Evolutionary conservation across 2,113 vertebrate species (phyloP).

Genomic region (Erythrolamprus reginae): DNA sequence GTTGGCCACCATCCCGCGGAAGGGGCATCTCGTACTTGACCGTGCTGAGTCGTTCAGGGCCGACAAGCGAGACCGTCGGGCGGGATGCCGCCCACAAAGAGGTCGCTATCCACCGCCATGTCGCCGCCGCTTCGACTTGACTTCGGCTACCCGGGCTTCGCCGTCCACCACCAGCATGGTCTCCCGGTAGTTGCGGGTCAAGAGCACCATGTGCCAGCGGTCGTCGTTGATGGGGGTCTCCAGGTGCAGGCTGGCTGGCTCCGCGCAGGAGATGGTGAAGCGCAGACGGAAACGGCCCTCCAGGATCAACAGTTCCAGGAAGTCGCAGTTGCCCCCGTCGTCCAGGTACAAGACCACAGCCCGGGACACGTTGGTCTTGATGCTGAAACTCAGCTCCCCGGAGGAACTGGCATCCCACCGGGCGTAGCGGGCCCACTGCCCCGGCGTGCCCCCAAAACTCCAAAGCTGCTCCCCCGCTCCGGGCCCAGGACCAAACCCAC

Average conservation of each 20-base stretch:
- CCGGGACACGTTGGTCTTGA: slow-evolving; percentile 84
- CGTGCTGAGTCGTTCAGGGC: slow-evolving; percentile 90
- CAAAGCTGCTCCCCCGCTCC: slow-evolving; percentile 64
- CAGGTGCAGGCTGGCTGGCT: slow-evolving; percentile 80
- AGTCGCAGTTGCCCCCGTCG: slow-evolving; percentile 92
- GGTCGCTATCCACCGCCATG: slow-evolving; percentile 88
- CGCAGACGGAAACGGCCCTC: slow-evolving; percentile 83
- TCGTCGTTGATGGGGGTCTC: slow-evolving; percentile 79
- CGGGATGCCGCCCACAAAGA: slow-evolving; percentile 88
- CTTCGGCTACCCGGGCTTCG: slow-evolving; percentile 79
- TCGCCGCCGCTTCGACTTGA: slow-evolving; percentile 87
- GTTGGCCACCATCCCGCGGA: slow-evolving; percentile 82
- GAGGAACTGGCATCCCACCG: slow-evolving; percentile 81
- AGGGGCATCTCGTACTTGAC: slow-evolving; percentile 91
- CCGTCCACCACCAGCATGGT: slow-evolving; percentile 83
- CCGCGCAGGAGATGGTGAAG: slow-evolving; percentile 88
- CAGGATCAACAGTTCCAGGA: slow-evolving; percentile 84
- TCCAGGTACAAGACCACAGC: slow-evolving; percentile 89
- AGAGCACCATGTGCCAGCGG: slow-evolving; percentile 85
- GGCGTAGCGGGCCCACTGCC: slow-evolving; percentile 90
- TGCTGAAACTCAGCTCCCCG: slow-evolving; percentile 86
- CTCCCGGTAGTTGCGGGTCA: slow-evolving; percentile 79
- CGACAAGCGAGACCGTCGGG: slow-evolving; percentile 90
- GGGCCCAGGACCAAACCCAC: slow-evolving; percentile 55
- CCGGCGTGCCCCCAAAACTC: slow-evolving; percentile 88